A percentile compares a stretch with the other conserved stretches of the same genome.
Evolutionary conservation across 1,140 invertebrate species (phyloP).

Genomic region (Drosophila erecta): DNA sequence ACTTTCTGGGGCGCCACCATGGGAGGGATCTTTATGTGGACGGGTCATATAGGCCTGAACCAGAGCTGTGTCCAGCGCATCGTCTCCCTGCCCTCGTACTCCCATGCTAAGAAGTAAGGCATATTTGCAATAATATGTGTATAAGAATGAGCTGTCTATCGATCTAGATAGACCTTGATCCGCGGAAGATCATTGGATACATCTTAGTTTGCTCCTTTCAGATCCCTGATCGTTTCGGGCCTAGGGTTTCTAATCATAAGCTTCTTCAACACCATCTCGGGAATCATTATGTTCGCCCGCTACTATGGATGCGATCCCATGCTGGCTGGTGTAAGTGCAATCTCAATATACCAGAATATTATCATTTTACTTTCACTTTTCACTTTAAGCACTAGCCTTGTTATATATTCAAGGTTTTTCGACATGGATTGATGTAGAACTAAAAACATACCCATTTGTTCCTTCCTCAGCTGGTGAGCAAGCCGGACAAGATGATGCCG

Average conservation of each 20-base stretch:
- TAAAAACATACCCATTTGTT: background rate
- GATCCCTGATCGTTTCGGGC: constrained; percentile 85
- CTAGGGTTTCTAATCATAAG: constrained; percentile 86
- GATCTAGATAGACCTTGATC: too few species aligned
- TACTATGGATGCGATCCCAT: constrained; percentile 91
- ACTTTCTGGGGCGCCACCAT: constrained; percentile 56
- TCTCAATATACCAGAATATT: background rate
- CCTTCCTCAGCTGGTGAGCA: constrained; percentile 73
- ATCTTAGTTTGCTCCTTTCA: constrained; percentile 28
- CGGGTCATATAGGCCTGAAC: constrained; percentile 71
- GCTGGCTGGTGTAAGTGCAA: constrained; percentile 85
- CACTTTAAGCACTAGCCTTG: too few species aligned
- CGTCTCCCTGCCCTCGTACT: constrained; percentile 64
- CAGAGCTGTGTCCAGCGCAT: constrained; percentile 79
- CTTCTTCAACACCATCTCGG: constrained; percentile 87
- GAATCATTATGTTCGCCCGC: constrained; percentile 90
- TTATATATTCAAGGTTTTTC: too few species aligned
- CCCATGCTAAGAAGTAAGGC: constrained; percentile 62
- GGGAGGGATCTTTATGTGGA: constrained; percentile 72
- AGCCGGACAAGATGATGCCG: constrained; percentile 86
- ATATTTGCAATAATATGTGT: background rate
- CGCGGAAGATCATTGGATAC: too few species aligned
- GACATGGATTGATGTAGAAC: background rate
- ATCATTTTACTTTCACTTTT: too few species aligned
- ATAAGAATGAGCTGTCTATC: too few species aligned